These are phyloP conservation scores for Ditylenchus dipsaci DNA, from an alignment of 1,140 invertebrate species.

Conservation along the genomic window DNA sequence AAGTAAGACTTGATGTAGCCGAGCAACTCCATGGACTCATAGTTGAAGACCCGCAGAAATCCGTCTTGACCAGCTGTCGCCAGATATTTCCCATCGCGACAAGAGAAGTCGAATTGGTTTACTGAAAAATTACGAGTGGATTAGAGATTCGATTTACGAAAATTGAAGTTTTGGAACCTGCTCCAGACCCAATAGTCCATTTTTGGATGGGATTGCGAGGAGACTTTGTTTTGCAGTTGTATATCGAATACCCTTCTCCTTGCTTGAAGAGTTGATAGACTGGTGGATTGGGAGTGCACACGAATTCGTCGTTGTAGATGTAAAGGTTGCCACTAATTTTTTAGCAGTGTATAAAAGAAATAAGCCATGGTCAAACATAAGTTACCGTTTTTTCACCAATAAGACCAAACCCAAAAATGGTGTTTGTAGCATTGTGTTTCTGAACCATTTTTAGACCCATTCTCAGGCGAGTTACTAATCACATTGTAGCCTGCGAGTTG, in stretches of 20 bases:
- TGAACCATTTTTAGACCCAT: no score
- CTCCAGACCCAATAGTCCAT: slow-evolving; percentile 74
- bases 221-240: slow-evolving; percentile 93
- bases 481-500: no score
- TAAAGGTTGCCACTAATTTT: slow-evolving; percentile 87
- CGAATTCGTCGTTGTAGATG: slow-evolving; percentile 90
- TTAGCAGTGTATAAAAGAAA: no score
- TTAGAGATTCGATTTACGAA: no score
- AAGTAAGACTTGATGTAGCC: slow-evolving; percentile 73
- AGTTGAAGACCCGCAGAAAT: slow-evolving; percentile 89
- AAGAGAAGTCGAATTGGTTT: slow-evolving; percentile 92
- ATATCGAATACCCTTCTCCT: slow-evolving; percentile 82
- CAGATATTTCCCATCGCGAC: slow-evolving; percentile 78
- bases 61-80: slow-evolving; percentile 81
- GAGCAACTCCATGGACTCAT: slow-evolving; percentile 89
- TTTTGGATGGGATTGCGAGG: slow-evolving; percentile 85
- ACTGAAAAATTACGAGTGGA: slow-evolving; percentile 65
- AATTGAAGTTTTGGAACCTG: no score
- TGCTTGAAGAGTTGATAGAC: slow-evolving; percentile 90
- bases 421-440: no score
- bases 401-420: no score
- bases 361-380: no score
- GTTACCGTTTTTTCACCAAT: no score
- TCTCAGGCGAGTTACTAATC: no score
- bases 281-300: slow-evolving; percentile 73